phyloP scores from a whole-genome alignment of 2,113 vertebrate genomes.

The Anser brachyrhynchus region DNA sequence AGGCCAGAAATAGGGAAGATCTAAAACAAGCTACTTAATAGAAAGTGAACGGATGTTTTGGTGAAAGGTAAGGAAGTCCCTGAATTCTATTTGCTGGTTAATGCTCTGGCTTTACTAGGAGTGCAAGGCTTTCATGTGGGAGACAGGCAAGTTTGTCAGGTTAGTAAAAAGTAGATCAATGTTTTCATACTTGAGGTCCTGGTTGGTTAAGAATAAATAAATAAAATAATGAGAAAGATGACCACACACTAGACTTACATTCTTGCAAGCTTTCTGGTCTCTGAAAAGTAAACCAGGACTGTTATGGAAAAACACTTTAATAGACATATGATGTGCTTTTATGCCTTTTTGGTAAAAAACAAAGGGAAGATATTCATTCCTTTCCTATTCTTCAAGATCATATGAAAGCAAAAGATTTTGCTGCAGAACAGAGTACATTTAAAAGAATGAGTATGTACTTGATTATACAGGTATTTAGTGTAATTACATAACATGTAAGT shows the following conservation, averaged over 20 bases:
- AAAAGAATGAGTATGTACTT: not conserved
- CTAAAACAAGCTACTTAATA: not conserved
- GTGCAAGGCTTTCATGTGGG: not conserved
- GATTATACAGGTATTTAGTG: slow-evolving; percentile 29
- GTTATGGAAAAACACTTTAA: not conserved
- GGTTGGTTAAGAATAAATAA: not conserved
- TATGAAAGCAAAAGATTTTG: not conserved
- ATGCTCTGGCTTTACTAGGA: not conserved
- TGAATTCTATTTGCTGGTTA: not conserved
- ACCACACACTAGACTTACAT: not conserved
- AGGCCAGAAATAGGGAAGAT: not conserved
- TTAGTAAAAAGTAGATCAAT: not conserved
- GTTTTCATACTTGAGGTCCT: not conserved
- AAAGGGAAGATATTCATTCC: not conserved
- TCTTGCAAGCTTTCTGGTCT: not conserved
- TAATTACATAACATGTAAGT: not conserved
- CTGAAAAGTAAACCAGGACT: not conserved
- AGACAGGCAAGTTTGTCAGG: too few species aligned
- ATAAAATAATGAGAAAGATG: not conserved
- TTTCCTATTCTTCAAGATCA: not conserved
- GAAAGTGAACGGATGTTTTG: not conserved
- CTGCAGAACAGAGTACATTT: not conserved
- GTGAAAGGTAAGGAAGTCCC: not conserved
- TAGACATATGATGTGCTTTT: not conserved
- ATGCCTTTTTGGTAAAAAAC: not conserved